Base-by-base conservation (phyloP, 2,113 vertebrate species). In the Cephalopterus ornatus region DNA sequence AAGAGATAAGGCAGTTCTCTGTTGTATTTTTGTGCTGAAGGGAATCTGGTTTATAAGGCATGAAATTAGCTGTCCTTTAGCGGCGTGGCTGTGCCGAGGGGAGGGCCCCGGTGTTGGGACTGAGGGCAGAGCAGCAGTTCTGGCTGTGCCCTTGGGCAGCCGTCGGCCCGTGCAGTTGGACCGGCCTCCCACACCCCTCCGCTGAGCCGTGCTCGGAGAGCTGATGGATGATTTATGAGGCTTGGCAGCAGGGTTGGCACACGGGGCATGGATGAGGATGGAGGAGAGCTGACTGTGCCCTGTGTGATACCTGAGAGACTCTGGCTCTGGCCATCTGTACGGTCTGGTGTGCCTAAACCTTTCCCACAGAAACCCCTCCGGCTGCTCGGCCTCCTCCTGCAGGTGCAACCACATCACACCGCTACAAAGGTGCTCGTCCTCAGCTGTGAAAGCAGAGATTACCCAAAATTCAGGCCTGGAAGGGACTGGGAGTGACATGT, bases 261-360 rank as follows among this genome's bases (percentile, higher is more conserved):
- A 0, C 41, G 35, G 62, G 62, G 84, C 0, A 3, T 44, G 87
- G 91, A 73, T 33, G 53, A 62, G 91, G 81, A 53, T 35, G 53
- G 80, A 82, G 80, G 14, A 95, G 71, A 87, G 87, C 37, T 79
- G 84, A 11, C 47, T 61, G 92, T 73, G 87, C 94, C 84, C 92
- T 91, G 89, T 83, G 87, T 93, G 94, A 82, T 88, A 91, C 91
- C 91, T 76, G 89, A 94, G 84, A 82, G 73, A 55, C 87, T 89
- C 95, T 59, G 59, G 86, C 68, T 92, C 67, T n/a, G 76, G 61
- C 93, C 95, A 96, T 97, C 95, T 96, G 94, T 32, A 20, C 89
- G 56, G 72, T 49, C 68, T 63, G 85, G 88, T 86, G 94, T 93
- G 77, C 85, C 77, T 44, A 30, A 75, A 33, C 47, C 58, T 59